Evolutionary conservation across 2,888 invertebrate genomes (phyloP).

Genomic region (Acanthococcus lagerstroemiae): DNA sequence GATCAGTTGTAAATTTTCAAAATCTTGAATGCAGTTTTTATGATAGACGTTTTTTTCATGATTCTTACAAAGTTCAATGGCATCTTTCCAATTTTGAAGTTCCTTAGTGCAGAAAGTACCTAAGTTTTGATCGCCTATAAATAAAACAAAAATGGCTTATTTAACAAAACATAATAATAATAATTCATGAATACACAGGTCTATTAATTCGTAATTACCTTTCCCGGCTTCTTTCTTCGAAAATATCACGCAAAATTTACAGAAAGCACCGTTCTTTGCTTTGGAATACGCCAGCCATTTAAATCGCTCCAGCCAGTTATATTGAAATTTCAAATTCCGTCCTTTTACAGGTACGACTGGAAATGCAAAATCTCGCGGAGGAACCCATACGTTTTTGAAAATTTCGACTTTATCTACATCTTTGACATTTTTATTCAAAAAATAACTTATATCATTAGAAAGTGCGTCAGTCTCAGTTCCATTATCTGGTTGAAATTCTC

Average conservation of each 20-base stretch:
- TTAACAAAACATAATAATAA: too few species aligned
- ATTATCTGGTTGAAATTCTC: too few species aligned
- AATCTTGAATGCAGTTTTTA: neutral
- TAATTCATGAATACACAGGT: too few species aligned
- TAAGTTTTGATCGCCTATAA: neutral
- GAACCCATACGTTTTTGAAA: neutral
- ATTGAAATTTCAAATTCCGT: neutral
- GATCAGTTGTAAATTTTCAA: neutral
- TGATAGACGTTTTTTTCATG: conserved; percentile 10
- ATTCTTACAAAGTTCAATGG: neutral
- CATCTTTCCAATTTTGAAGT: conserved; percentile 10
- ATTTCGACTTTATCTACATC: neutral
- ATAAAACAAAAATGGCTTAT: too few species aligned
- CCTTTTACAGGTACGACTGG: neutral
- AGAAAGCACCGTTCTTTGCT: neutral
- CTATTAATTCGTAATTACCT: too few species aligned
- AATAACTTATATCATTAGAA: neutral
- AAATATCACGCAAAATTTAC: neutral
- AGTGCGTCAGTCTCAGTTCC: neutral
- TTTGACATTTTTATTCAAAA: neutral
- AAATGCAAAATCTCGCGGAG: neutral
- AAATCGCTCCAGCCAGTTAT: neutral
- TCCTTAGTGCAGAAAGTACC: neutral
- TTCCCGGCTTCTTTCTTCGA: neutral
- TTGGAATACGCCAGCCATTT: neutral